phyloP scores from a whole-genome alignment of 2,113 vertebrate genomes.

The Oenanthe melanoleuca region DNA sequence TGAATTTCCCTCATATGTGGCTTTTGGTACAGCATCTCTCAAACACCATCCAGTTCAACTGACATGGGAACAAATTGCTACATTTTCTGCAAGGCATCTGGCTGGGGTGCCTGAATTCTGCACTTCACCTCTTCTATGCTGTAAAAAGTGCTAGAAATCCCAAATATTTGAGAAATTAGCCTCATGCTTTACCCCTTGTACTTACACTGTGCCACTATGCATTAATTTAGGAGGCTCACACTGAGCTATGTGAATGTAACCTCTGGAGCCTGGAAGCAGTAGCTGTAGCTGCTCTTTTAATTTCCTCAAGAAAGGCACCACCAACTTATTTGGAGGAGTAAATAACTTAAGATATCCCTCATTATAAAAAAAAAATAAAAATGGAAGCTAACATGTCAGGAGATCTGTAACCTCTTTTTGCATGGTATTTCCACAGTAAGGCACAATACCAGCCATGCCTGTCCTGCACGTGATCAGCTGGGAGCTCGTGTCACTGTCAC shows the following conservation, averaged over 20 bases:
- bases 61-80: not conserved
- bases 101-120: rapidly evolving
- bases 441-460: not conserved
- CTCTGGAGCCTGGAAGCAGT: not conserved
- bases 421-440: not conserved
- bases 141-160: not conserved
- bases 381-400: not conserved
- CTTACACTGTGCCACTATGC: not conserved
- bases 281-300: not conserved
- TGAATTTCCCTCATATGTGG: not conserved
- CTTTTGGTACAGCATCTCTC: not conserved
- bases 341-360: not conserved
- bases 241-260: not conserved
- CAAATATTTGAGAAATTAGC: slow-evolving; percentile 7
- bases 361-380: not conserved
- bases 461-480: not conserved
- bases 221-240: not conserved
- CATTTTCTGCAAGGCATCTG: not conserved
- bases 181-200: not conserved
- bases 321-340: not conserved
- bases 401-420: not conserved
- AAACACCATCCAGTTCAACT: not conserved
- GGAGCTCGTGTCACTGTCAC: not conserved
- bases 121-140: not conserved
- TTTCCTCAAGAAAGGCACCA: not conserved